Evolutionary conservation across 2,888 invertebrate genomes (phyloP).

Genomic region (Syrphus vitripennis): DNA sequence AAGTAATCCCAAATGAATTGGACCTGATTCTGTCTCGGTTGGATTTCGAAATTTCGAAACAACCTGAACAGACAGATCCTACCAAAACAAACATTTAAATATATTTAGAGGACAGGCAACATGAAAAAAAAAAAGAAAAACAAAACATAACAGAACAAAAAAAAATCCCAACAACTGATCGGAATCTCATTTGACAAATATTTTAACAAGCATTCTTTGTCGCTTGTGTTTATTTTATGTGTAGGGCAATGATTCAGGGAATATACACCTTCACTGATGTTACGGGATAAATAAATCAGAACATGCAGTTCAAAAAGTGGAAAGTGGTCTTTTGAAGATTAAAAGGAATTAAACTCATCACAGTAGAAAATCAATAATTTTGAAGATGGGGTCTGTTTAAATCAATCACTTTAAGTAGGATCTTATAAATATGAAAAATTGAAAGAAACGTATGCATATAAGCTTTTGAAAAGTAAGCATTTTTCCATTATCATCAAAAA

Average conservation of each 20-base stretch:
- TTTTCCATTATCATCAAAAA: no score
- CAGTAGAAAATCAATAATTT: neutral
- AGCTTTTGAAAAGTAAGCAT: no score
- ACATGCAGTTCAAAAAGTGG: neutral
- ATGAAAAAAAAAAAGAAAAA: slow-evolving; percentile 4
- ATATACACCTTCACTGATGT: neutral
- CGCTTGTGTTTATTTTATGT: slow-evolving; percentile 9
- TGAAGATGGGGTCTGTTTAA: neutral
- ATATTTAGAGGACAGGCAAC: slow-evolving; percentile 38
- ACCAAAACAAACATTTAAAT: slow-evolving; percentile 62
- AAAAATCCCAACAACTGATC: slow-evolving; percentile 49
- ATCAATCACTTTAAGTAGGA: neutral
- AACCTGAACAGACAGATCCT: slow-evolving; percentile 55
- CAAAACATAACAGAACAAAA: neutral
- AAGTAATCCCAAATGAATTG: slow-evolving; percentile 58
- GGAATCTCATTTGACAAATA: slow-evolving; percentile 68
- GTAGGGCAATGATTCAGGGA: slow-evolving; percentile 2
- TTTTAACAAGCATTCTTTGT: slow-evolving; percentile 63
- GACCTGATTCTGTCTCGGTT: slow-evolving; percentile 60
- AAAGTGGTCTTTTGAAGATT: neutral
- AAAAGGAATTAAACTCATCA: neutral
- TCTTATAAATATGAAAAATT: no score
- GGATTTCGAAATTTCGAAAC: slow-evolving; percentile 50
- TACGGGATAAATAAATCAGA: neutral
- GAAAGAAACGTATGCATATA: no score